A percentile compares a stretch with the other conserved stretches of the same genome.
These are phyloP conservation scores for Fregata magnificens DNA, from an alignment of 2,113 vertebrate species.

Conservation along the genomic window DNA sequence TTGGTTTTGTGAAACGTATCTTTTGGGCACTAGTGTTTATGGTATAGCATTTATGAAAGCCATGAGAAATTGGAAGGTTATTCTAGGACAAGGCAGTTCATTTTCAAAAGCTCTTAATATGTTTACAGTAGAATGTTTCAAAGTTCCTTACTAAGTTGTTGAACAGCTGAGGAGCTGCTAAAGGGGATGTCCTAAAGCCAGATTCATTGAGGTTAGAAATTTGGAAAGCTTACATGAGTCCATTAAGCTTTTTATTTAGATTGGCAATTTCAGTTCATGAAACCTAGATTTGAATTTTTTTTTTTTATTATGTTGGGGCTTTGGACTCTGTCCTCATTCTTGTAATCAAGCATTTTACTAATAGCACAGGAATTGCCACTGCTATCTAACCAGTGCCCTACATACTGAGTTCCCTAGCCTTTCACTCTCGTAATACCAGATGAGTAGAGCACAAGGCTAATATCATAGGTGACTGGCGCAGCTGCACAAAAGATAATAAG, in stretches of 20 bases:
- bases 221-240: slow-evolving; percentile 14
- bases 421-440: neutral
- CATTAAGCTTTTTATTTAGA: slow-evolving; percentile 43
- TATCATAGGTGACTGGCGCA: neutral
- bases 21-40: neutral
- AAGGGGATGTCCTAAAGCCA: slow-evolving; percentile 39
- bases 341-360: neutral
- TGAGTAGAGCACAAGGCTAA: neutral
- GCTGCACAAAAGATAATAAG: neutral
- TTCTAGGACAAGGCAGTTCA: slow-evolving; percentile 3
- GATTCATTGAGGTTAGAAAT: slow-evolving; percentile 40
- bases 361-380: neutral
- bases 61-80: slow-evolving; percentile 21
- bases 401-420: neutral
- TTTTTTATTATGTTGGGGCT: neutral
- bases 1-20: neutral
- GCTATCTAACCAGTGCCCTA: neutral
- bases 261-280: slow-evolving; percentile 32
- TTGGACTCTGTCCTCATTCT: neutral
- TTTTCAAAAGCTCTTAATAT: neutral
- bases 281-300: neutral
- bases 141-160: neutral
- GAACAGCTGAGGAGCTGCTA: slow-evolving; percentile 42
- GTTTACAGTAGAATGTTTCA: slow-evolving; percentile 19
- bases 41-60: neutral